Conservation (phyloP, 2,888 invertebrate genomes). For the Hypolimnas misippus region DNA sequence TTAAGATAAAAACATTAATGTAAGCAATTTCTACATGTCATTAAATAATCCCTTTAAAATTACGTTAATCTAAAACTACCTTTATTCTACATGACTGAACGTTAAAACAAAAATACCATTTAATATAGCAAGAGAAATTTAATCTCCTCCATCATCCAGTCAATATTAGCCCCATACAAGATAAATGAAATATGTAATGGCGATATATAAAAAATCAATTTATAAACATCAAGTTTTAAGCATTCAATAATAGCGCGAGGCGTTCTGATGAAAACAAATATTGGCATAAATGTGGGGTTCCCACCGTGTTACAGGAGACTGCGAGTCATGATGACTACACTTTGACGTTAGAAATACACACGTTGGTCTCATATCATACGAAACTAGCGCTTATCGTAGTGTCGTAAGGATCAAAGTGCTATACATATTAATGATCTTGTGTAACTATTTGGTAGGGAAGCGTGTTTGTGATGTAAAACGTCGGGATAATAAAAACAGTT, state of each 20-base stretch:
- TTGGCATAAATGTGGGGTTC: conserved; percentile 28
- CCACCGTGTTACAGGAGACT: conserved; percentile 9
- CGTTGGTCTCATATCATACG: too few species aligned
- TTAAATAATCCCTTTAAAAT: too few species aligned
- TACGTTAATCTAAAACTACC: too few species aligned
- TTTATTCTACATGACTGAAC: too few species aligned
- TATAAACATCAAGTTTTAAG: conserved; percentile 40
- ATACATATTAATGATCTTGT: not conserved
- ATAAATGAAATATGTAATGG: conserved; percentile 12
- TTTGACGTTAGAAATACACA: too few species aligned
- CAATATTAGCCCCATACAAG: not conserved
- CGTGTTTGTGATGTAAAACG: not conserved
- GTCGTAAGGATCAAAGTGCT: not conserved
- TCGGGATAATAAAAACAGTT: not conserved
- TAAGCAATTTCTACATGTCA: too few species aligned
- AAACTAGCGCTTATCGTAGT: not conserved
- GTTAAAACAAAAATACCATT: not conserved
- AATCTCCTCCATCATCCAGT: not conserved
- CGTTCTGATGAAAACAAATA: conserved; percentile 41
- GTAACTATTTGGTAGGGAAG: not conserved
- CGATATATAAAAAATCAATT: conserved; percentile 32
- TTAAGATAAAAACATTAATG: too few species aligned
- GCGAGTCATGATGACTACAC: conserved; percentile 30
- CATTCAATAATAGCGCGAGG: conserved; percentile 35
- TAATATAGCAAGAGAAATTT: not conserved